Conservation (phyloP, 2,113 vertebrate species). For the Chionis minor region DNA sequence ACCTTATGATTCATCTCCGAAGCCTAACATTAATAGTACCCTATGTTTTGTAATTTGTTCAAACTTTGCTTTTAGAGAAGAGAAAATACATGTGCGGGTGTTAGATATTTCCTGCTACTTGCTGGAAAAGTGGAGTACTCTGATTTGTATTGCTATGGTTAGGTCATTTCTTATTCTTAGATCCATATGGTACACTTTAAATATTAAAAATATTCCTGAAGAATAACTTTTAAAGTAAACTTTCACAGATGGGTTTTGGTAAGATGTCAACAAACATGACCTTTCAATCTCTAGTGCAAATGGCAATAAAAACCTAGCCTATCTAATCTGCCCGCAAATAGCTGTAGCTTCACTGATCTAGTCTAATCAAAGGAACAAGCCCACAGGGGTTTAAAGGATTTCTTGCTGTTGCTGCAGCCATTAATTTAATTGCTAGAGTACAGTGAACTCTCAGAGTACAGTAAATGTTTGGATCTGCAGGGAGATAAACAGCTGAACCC, state of each 20-base stretch:
- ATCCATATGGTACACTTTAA: constrained; percentile 39
- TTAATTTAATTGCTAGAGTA: constrained; percentile 78
- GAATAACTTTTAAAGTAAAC: constrained; percentile 60
- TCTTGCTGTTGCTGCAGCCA: constrained; percentile 58
- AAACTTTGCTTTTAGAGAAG: neutral
- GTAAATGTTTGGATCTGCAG: constrained; percentile 68
- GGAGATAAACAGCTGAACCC: constrained; percentile 65
- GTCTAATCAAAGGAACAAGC: constrained; percentile 77
- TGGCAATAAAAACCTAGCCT: constrained; percentile 57
- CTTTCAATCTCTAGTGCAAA: constrained; percentile 68
- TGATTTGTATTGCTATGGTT: neutral
- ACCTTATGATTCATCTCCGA: neutral
- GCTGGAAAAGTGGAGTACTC: neutral
- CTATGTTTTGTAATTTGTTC: neutral
- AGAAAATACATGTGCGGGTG: neutral
- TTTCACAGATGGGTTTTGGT: constrained; percentile 60
- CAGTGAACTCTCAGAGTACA: constrained; percentile 65
- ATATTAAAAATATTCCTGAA: constrained; percentile 55
- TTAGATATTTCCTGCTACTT: neutral
- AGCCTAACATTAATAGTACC: neutral
- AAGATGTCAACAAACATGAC: constrained; percentile 66
- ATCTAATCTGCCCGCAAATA: constrained; percentile 76
- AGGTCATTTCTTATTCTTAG: neutral
- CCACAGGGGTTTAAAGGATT: constrained; percentile 73
- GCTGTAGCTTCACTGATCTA: constrained; percentile 72